Base-by-base conservation (phyloP, 2,888 invertebrate species). In the Oscheius sp. region DNA sequence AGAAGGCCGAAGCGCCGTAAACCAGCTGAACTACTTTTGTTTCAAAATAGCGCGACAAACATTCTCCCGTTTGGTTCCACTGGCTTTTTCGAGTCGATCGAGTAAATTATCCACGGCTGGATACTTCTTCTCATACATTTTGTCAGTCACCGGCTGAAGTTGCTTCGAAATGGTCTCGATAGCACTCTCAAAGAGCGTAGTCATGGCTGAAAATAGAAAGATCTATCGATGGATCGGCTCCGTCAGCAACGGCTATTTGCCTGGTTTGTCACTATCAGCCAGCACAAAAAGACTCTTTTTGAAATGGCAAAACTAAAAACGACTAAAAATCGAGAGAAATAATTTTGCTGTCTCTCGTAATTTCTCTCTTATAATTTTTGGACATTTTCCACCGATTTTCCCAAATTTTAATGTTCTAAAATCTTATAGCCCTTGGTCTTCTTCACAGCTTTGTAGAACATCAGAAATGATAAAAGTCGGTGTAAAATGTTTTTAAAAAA, bases 21-120 rank as follows among this genome's bases (percentile, higher is more conserved):
- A 58, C 42, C 25, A 68, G 52, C 65, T 65, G 25, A 65, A 65
- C 15, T 12, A 3, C 4, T 48, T 23, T 48, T 25, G 20, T 48
- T 17, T 17, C 20, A n/a, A 3, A 17, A 10, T 6, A 12, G 20
- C 4, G 3, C 2, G 20, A 15, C 33, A 1, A 15, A 65, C 66
- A 27, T 69, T 65, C 20, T 72, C 72, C 29, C 72, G 42, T 42
- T 72, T 72, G 45, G 52, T 34, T 27, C 66, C 66, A 29, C 58
- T 65, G 29, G 46, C 29, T 34, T 69, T 46, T 55, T 72, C 72
- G n/a, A 64, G 20, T 12, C 48, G 45, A n/a, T 20, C 29, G 20
- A 71, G 46, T n/a, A 39, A 12, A n/a, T 45, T 33, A 34, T 69
- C 69, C 31, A 69, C 17, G 5, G 52, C 12, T 6, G 72, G 72